Conservation (phyloP, 30 jellyfish, hydroid and myxozoan genomes). For the Cassiopea xamachana region DNA sequence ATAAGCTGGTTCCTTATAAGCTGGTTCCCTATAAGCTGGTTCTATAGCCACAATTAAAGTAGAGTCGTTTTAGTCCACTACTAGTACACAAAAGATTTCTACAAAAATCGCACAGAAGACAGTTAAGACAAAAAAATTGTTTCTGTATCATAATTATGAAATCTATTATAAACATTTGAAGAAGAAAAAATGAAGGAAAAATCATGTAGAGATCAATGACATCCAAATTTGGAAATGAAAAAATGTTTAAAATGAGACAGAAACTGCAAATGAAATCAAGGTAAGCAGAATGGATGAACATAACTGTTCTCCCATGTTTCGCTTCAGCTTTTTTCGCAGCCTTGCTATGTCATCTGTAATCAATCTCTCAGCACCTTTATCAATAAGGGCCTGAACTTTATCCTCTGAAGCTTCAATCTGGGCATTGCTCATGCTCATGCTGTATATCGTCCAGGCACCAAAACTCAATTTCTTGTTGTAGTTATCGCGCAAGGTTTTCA, state of each 20-base stretch:
- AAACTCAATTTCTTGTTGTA: conserved; percentile 72
- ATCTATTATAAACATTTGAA: too few species aligned
- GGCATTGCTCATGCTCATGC: conserved; percentile 59
- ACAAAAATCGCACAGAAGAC: too few species aligned
- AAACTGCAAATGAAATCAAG: background rate
- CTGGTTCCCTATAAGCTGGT: too few species aligned
- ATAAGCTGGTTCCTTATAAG: too few species aligned
- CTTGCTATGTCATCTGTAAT: conserved; percentile 91
- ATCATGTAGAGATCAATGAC: too few species aligned
- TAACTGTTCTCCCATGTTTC: background rate
- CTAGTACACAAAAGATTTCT: too few species aligned
- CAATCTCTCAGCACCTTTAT: conserved; percentile 71
- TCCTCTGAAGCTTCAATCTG: conserved; percentile 39
- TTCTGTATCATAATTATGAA: too few species aligned
- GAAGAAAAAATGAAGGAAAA: too few species aligned
- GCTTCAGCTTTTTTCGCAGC: conserved; percentile 65
- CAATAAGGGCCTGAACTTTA: conserved; percentile 23
- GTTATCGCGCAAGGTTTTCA: conserved; percentile 53
- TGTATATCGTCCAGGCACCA: conserved; percentile 88
- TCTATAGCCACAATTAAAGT: too few species aligned
- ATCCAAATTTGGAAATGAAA: too few species aligned
- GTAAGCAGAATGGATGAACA: background rate
- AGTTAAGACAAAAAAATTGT: too few species aligned
- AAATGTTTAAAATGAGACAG: background rate
- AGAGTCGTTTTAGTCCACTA: too few species aligned